Conservation (phyloP, 2,888 invertebrate genomes). For the Caenorhabditis panamensis region DNA sequence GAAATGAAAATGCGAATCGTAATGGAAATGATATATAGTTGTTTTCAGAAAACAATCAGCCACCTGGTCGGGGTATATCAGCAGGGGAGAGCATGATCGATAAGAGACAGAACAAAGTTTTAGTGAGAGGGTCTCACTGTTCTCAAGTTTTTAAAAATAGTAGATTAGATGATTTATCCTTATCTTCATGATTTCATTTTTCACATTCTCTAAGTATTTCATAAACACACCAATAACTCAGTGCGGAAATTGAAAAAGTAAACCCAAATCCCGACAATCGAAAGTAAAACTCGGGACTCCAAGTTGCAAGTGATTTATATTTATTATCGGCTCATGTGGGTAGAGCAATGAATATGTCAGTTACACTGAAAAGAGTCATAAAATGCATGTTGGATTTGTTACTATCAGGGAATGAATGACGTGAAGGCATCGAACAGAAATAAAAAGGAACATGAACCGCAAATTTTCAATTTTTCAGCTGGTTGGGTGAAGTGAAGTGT, state of each 20-base stretch:
- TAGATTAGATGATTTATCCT: no score
- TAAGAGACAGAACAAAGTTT: no score
- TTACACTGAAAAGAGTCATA: slow-evolving; percentile 28
- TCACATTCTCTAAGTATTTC: no score
- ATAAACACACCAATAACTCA: slow-evolving; percentile 4
- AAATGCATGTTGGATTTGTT: slow-evolving; percentile 22
- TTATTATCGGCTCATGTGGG: neutral
- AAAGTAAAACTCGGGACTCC: neutral
- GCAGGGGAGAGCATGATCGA: no score
- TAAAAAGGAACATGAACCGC: neutral
- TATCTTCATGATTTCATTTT: no score
- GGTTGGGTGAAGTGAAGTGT: slow-evolving; percentile 38
- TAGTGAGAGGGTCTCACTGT: no score
- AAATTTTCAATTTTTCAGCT: slow-evolving; percentile 27
- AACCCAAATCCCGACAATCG: neutral
- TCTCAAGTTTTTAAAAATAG: no score
- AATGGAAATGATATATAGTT: no score
- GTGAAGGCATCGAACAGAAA: slow-evolving; percentile 17
- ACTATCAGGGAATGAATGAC: neutral
- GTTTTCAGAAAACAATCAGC: neutral
- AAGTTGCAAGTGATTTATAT: neutral
- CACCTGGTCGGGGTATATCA: no score
- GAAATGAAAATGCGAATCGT: no score
- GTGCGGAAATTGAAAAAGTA: neutral
- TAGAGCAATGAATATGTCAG: slow-evolving; percentile 34